Conservation (phyloP, 1,140 invertebrate species). For the Limonius californicus region DNA sequence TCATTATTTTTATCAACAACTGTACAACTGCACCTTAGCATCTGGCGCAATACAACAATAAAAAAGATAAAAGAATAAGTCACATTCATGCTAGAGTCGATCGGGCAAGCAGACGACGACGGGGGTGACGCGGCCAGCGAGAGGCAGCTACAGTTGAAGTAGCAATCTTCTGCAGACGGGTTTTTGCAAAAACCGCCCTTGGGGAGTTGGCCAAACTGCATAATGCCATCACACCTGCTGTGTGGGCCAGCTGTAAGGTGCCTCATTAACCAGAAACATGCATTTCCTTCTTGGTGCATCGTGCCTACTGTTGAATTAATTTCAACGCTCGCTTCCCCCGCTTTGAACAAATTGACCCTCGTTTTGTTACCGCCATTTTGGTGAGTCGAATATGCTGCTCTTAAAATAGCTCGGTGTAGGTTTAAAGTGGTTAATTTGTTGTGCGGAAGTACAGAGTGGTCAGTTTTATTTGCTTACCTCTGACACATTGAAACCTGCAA, state of each 20-base stretch:
- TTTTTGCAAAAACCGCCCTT: slow-evolving; percentile 18
- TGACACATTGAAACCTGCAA: background rate
- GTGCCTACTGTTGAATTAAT: background rate
- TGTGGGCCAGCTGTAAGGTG: slow-evolving; percentile 11
- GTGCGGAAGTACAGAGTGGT: no score
- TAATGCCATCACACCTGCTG: slow-evolving; percentile 13
- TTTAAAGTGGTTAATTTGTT: no score
- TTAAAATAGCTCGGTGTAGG: no score
- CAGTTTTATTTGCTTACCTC: background rate
- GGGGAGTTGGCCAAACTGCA: slow-evolving; percentile 15
- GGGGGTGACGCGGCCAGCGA: background rate
- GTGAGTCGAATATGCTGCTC: no score
- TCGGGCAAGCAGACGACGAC: background rate
- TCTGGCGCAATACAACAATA: background rate
- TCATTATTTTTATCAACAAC: no score
- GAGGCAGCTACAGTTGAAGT: slow-evolving; percentile 11
- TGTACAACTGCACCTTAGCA: no score
- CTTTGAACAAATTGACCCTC: background rate
- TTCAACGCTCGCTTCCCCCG: background rate
- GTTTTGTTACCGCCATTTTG: background rate
- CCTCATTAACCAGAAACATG: slow-evolving; percentile 13
- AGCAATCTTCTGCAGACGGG: slow-evolving; percentile 17
- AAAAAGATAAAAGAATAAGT: background rate
- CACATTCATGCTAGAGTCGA: background rate
- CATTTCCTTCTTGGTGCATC: background rate